phyloP scores from a whole-genome alignment of 2,113 vertebrate species.

The Myanophis thanlyinensis region DNA sequence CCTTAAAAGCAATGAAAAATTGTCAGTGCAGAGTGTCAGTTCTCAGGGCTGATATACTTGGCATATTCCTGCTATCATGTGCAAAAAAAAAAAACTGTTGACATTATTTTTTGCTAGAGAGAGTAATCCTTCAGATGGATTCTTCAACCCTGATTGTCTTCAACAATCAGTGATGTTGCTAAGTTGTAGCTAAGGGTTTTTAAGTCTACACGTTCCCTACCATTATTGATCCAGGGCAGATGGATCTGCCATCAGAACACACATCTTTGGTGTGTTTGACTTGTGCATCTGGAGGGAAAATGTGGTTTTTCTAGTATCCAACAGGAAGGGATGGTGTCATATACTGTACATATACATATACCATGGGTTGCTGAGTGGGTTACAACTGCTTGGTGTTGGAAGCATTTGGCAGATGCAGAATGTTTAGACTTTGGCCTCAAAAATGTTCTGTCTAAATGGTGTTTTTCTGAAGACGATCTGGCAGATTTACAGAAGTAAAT shows the following conservation, averaged over 20 bases:
- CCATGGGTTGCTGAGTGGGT: neutral
- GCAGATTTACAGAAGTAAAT: neutral
- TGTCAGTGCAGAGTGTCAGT: neutral
- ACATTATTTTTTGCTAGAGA: neutral
- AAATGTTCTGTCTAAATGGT: neutral
- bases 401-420: neutral
- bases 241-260: too few relatives aligned
- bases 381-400: neutral
- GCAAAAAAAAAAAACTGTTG: neutral
- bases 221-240: neutral
- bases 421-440: neutral
- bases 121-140: neutral
- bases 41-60: neutral
- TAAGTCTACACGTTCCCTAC: neutral
- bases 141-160: neutral
- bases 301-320: neutral
- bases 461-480: neutral
- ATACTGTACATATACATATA: too few relatives aligned
- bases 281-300: neutral
- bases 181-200: neutral
- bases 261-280: too few relatives aligned
- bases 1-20: slow-evolving; percentile 44
- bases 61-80: neutral
- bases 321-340: too few relatives aligned
- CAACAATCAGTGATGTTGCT: neutral